A percentile compares a stretch with the other conserved stretches of the same genome.
These are phyloP conservation scores for Sebastes iracundus DNA, from an alignment of 2,797 vertebrate species.

Conservation along the genomic window DNA sequence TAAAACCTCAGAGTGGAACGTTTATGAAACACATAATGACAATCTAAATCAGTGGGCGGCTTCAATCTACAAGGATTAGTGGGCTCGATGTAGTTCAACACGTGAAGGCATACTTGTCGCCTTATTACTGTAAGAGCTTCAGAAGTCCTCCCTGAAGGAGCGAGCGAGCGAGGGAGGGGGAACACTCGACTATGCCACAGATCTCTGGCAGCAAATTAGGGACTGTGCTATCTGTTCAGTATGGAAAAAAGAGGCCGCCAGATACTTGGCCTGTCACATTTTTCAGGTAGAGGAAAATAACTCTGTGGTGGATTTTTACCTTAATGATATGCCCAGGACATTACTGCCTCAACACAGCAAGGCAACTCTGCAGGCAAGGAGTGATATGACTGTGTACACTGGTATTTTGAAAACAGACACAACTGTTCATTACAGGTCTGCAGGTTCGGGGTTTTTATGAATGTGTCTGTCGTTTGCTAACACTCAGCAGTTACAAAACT, in stretches of 20 bases:
- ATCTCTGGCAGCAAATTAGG: slow-evolving; percentile 82
- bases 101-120: slow-evolving; percentile 79
- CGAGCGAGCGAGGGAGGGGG: slow-evolving; percentile 36
- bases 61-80: slow-evolving; percentile 83
- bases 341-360: slow-evolving; percentile 45
- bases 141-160: slow-evolving; percentile 80
- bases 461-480: slow-evolving; percentile 17
- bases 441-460: slow-evolving; percentile 6
- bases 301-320: slow-evolving; percentile 53
- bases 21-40: slow-evolving; percentile 86
- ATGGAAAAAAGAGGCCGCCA: slow-evolving; percentile 53
- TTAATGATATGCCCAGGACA: slow-evolving; percentile 55
- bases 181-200: slow-evolving; percentile 69
- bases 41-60: slow-evolving; percentile 84
- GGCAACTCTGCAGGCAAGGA: slow-evolving; percentile 27
- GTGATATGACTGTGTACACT: slow-evolving; percentile 11
- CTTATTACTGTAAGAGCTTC: slow-evolving; percentile 83
- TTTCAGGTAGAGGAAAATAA: slow-evolving; percentile 60
- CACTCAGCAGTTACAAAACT: slow-evolving; percentile 10
- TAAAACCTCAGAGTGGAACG: slow-evolving; percentile 80
- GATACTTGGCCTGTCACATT: slow-evolving; percentile 70
- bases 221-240: slow-evolving; percentile 75
- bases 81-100: slow-evolving; percentile 82
- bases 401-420: slow-evolving; percentile 19
- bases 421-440: slow-evolving; percentile 27